Percentiles rank a stretch among this genome's conserved stretches.
Evolutionary conservation across 2,888 invertebrate genomes (phyloP).

Genomic region (Thelaira solivaga): DNA sequence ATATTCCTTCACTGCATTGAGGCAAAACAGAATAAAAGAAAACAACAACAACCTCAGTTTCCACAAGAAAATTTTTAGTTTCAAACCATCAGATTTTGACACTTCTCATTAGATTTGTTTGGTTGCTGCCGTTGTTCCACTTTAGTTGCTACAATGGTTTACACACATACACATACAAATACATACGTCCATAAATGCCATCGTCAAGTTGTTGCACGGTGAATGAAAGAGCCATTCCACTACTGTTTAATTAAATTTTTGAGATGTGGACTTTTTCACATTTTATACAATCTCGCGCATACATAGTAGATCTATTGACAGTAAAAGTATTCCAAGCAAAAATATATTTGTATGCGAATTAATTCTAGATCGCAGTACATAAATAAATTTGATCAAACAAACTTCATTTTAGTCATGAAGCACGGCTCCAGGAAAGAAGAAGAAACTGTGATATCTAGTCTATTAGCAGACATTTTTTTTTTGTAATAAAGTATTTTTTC

Average conservation of each 20-base stretch:
- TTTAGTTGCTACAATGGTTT: not conserved
- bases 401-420: no score
- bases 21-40: not conserved
- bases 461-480: no score
- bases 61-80: conserved; percentile 25
- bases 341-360: no score
- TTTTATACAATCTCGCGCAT: no score
- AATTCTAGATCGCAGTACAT: no score
- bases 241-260: not conserved
- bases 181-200: not conserved
- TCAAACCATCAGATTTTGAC: conserved; percentile 53
- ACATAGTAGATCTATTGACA: no score
- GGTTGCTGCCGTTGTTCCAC: conserved; percentile 29
- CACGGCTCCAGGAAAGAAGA: no score
- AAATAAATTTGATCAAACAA: no score
- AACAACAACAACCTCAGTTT: conserved; percentile 5
- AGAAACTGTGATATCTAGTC: no score
- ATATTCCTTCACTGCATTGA: not conserved
- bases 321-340: no score
- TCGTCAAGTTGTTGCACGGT: not conserved
- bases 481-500: no score
- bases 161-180: not conserved
- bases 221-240: not conserved
- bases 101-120: conserved; percentile 51
- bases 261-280: no score